phyloP scores from a whole-genome alignment of 2,888 invertebrate genomes.

The Ctenicera cuprea region DNA sequence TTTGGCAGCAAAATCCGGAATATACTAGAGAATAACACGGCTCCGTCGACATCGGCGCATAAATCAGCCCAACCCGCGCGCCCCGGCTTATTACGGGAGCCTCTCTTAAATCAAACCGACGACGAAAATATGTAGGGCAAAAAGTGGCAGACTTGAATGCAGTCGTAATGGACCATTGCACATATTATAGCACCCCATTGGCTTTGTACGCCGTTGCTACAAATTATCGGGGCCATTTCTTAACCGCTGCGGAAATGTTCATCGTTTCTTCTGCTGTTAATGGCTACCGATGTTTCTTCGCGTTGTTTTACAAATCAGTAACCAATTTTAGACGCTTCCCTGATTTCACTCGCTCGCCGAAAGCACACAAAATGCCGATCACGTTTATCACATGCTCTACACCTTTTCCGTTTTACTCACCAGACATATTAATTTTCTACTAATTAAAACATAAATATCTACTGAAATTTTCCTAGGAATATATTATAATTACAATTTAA shows the following conservation, averaged over 20 bases:
- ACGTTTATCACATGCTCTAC: constrained; percentile 26
- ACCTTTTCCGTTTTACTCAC: not conserved
- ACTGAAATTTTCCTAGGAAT: too few species aligned
- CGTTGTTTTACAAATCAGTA: constrained; percentile 54
- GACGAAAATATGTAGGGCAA: constrained; percentile 64
- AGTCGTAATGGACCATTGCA: constrained; percentile 70
- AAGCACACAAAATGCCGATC: constrained; percentile 8
- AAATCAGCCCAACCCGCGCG: constrained; percentile 58
- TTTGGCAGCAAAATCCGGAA: constrained; percentile 69
- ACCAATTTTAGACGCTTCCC: constrained; percentile 47
- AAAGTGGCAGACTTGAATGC: constrained; percentile 66
- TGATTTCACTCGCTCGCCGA: constrained; percentile 29
- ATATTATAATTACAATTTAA: too few species aligned
- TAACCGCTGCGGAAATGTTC: constrained; percentile 58
- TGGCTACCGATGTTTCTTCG: constrained; percentile 55
- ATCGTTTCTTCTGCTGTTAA: constrained; percentile 59
- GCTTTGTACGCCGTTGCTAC: constrained; percentile 60
- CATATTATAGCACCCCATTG: constrained; percentile 71
- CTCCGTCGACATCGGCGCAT: constrained; percentile 62
- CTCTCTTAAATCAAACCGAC: constrained; percentile 65
- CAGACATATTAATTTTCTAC: too few species aligned
- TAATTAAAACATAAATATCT: too few species aligned
- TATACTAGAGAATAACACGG: constrained; percentile 59
- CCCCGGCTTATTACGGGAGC: constrained; percentile 56
- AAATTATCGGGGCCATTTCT: constrained; percentile 62